phyloP scores from a whole-genome alignment of 2,888 invertebrate genomes.

The Dioctria rufipes region DNA sequence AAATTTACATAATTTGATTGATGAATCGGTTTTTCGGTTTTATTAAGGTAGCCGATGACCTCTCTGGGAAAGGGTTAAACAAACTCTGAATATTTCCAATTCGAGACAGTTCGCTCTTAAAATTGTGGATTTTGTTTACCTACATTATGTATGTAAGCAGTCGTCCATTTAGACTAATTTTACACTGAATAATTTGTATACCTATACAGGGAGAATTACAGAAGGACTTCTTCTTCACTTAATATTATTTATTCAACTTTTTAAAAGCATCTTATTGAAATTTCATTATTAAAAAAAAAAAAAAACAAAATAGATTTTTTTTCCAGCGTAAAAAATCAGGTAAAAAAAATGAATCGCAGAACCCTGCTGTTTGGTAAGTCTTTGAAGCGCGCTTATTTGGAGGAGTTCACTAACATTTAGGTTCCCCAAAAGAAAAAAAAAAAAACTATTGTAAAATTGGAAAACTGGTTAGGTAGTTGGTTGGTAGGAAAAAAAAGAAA shows the following conservation, averaged over 20 bases:
- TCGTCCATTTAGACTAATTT: background rate
- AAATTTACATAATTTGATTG: constrained; percentile 58
- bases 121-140: constrained; percentile 1
- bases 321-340: constrained; percentile 25
- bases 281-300: background rate
- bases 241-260: too few species aligned
- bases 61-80: constrained; percentile 48
- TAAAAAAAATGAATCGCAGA: constrained; percentile 40
- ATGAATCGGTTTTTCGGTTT: constrained; percentile 55
- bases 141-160: background rate
- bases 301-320: background rate
- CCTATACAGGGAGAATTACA: background rate
- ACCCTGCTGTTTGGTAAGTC: background rate
- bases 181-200: constrained; percentile 10
- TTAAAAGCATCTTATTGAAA: background rate
- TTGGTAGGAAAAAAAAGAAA: too few species aligned
- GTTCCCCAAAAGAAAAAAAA: background rate
- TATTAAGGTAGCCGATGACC: constrained; percentile 55
- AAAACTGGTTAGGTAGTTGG: constrained; percentile 4
- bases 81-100: constrained; percentile 10
- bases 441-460: background rate
- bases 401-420: background rate
- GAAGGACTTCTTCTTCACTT: background rate
- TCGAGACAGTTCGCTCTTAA: background rate
- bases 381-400: background rate